phyloP scores from a whole-genome alignment of 2,888 invertebrate genomes.

The Cerastis leucographa region DNA sequence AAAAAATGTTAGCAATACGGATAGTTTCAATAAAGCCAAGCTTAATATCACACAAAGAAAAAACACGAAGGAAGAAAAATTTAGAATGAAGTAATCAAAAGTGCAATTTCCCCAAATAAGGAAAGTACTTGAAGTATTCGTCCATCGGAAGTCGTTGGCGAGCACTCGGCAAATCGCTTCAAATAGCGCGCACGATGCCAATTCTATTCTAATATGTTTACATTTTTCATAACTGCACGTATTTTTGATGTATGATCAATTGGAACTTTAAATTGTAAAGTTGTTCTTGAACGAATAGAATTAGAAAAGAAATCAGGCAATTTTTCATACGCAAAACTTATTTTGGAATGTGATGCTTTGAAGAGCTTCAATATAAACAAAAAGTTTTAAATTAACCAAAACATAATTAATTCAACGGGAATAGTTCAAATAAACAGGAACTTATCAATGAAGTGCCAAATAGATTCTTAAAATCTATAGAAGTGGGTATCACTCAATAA shows the following conservation, averaged over 20 bases:
- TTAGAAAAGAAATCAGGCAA: slow-evolving; percentile 19
- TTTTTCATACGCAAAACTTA: slow-evolving; percentile 2
- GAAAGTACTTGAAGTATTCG: slow-evolving; percentile 79
- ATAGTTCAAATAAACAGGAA: slow-evolving; percentile 3
- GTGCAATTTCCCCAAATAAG: slow-evolving; percentile 79
- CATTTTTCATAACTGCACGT: slow-evolving; percentile 68
- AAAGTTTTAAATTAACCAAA: not conserved
- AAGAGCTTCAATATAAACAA: not conserved
- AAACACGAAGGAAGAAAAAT: slow-evolving; percentile 60
- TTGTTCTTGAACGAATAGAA: slow-evolving; percentile 39
- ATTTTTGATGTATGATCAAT: slow-evolving; percentile 66
- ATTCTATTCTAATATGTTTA: slow-evolving; percentile 75
- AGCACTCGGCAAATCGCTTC: slow-evolving; percentile 79
- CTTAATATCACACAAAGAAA: slow-evolving; percentile 52
- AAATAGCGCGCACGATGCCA: slow-evolving; percentile 77
- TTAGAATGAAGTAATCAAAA: slow-evolving; percentile 81
- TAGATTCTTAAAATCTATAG: not conserved
- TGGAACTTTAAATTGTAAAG: slow-evolving; percentile 54
- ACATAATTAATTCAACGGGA: not conserved
- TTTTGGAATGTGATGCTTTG: not conserved
- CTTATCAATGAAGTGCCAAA: not conserved
- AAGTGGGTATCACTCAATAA: not conserved
- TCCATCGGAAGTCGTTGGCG: slow-evolving; percentile 81
- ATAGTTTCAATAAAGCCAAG: slow-evolving; percentile 30
- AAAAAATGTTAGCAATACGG: slow-evolving; percentile 15